These are phyloP conservation scores for Neocloeon triangulifer DNA, from an alignment of 1,140 invertebrate genomes.

Conservation along the genomic window DNA sequence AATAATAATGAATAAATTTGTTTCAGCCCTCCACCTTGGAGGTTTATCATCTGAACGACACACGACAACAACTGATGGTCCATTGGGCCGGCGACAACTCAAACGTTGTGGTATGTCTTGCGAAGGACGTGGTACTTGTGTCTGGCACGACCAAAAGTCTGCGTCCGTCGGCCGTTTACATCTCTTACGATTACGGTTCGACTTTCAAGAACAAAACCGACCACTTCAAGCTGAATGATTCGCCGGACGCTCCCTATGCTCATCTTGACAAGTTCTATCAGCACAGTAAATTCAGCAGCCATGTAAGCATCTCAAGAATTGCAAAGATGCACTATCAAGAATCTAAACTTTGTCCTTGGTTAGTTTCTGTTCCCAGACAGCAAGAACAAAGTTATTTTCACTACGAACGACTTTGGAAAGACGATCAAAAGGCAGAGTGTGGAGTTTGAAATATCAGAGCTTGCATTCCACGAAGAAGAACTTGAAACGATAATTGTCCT, in stretches of 20 bases:
- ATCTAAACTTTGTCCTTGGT: conserved; percentile 16
- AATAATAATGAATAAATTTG: conserved; percentile 7
- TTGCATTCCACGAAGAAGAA: conserved; percentile 46
- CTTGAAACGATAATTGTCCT: conserved; percentile 33
- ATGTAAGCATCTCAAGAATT: conserved; percentile 30
- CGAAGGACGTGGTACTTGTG: conserved; percentile 30
- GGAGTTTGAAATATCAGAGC: conserved; percentile 47
- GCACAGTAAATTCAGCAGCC: conserved; percentile 47
- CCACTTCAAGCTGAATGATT: conserved; percentile 28
- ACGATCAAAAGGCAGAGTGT: conserved; percentile 33
- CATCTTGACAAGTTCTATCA: conserved; percentile 63
- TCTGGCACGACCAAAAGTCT: conserved; percentile 13
- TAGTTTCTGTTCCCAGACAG: conserved; percentile 72
- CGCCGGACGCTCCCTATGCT: conserved; percentile 25
- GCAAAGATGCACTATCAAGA: conserved; percentile 1
- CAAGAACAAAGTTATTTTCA: conserved; percentile 49
- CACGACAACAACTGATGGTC: conserved; percentile 67
- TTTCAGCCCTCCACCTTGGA: no score
- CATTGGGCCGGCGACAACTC: conserved; percentile 73
- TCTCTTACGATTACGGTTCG: conserved; percentile 69
- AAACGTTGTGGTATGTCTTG: conserved; percentile 66
- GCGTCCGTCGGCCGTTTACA: conserved; percentile 47
- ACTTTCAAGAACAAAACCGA: conserved; percentile 51
- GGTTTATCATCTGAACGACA: conserved; percentile 53
- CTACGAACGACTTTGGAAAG: conserved; percentile 46